These are phyloP conservation scores for Argyrosomus japonicus DNA, from an alignment of 2,113 vertebrate genomes.

Conservation along the genomic window DNA sequence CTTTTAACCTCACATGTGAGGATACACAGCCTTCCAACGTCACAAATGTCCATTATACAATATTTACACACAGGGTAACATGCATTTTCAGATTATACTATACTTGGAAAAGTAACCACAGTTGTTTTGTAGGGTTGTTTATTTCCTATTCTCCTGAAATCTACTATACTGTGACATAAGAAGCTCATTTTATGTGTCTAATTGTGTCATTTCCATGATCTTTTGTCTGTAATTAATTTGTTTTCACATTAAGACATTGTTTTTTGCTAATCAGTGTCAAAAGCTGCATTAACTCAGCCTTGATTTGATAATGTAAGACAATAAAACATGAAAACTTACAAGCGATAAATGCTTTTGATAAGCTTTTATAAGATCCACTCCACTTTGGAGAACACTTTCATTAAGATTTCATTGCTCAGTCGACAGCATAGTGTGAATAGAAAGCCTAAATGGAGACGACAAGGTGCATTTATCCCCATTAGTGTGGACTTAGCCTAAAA, in stretches of 20 bases:
- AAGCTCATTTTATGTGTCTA: background rate
- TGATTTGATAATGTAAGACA: background rate
- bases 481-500: background rate
- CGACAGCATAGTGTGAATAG: background rate
- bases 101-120: background rate
- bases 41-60: background rate
- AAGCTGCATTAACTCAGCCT: background rate
- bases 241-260: background rate
- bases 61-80: background rate
- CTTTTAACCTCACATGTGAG: conserved; percentile 15
- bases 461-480: conserved; percentile 15
- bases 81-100: background rate
- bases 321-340: background rate
- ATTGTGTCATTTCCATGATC: conserved; percentile 29
- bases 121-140: background rate
- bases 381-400: conserved; percentile 1
- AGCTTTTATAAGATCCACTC: background rate
- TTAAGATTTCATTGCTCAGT: conserved; percentile 11
- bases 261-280: background rate
- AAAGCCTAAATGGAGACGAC: background rate
- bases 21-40: conserved; percentile 19
- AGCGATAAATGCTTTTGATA: background rate
- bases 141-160: background rate
- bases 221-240: background rate
- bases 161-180: background rate